These are phyloP conservation scores for Mesembrinibis cayennensis DNA, from an alignment of 2,113 vertebrate genomes.

Conservation along the genomic window DNA sequence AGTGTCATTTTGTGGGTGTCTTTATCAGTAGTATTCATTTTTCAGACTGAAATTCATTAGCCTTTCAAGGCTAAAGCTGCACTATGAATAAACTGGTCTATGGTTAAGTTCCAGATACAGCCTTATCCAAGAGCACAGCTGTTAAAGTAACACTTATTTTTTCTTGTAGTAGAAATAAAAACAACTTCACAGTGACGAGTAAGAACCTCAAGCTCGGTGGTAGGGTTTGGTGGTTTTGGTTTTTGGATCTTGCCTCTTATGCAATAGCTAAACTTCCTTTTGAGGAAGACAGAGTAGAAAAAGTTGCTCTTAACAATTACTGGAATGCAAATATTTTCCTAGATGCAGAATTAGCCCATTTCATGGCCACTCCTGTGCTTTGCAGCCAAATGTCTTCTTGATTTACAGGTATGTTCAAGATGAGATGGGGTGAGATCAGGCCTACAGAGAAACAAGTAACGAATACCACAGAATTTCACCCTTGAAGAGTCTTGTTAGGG, in stretches of 20 bases:
- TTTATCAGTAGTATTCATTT: conserved; percentile 28
- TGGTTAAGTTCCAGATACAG: not conserved
- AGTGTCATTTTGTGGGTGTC: conserved; percentile 53
- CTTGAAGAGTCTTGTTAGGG: not conserved
- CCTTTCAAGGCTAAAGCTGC: not conserved
- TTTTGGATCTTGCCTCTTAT: not conserved
- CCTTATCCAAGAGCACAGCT: not conserved
- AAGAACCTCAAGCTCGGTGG: not conserved
- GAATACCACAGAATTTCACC: not conserved
- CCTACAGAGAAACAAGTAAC: not conserved
- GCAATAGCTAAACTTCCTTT: not conserved
- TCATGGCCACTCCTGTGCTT: not conserved
- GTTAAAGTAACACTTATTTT: not conserved
- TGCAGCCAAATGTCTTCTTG: not conserved
- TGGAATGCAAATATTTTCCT: not conserved
- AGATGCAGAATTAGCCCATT: not conserved
- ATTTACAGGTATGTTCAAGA: not conserved
- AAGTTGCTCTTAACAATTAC: not conserved
- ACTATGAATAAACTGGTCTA: not conserved
- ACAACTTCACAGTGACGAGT: not conserved
- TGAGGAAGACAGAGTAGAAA: not conserved
- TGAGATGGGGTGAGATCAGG: not conserved
- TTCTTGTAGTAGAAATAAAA: not conserved
- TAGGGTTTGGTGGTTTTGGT: not conserved
- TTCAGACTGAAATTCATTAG: not conserved